A percentile compares a stretch with the other conserved stretches of the same genome.
Conservation (phyloP, 1,140 invertebrate species). For the honey bee (Apis mellifera) region DNA sequence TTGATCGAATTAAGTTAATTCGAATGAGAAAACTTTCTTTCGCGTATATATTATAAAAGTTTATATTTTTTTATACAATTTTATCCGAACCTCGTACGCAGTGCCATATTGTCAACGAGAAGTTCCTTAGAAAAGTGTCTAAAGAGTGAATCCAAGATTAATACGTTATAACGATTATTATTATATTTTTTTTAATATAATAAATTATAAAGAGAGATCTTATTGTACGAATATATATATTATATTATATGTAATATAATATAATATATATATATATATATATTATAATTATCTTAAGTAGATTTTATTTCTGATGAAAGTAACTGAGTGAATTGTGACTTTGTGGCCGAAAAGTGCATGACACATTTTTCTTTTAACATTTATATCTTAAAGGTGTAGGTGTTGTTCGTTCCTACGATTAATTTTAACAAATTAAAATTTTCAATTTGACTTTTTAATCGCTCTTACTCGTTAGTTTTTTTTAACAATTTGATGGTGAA, state of each 20-base stretch:
- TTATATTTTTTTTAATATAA: background rate
- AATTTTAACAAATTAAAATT: background rate
- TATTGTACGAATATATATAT: slow-evolving; percentile 8
- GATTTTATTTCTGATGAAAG: background rate
- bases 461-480: background rate
- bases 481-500: background rate
- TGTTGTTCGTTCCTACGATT: background rate
- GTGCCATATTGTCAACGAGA: slow-evolving; percentile 23
- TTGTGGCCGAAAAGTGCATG: slow-evolving; percentile 30
- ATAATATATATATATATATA: slow-evolving; percentile 11
- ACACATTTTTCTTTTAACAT: background rate
- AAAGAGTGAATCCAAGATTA: background rate
- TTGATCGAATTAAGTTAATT: background rate
- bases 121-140: slow-evolving; percentile 19
- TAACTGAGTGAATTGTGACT: background rate
- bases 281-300: slow-evolving; percentile 20
- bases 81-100: background rate
- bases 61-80: background rate
- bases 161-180: background rate
- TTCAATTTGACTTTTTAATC: background rate
- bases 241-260: background rate
- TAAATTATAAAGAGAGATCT: background rate
- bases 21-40: background rate
- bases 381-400: slow-evolving; percentile 18
- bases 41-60: background rate